Evolutionary conservation across 2,888 invertebrate genomes (phyloP).

Genomic region (Andrena praecox): DNA sequence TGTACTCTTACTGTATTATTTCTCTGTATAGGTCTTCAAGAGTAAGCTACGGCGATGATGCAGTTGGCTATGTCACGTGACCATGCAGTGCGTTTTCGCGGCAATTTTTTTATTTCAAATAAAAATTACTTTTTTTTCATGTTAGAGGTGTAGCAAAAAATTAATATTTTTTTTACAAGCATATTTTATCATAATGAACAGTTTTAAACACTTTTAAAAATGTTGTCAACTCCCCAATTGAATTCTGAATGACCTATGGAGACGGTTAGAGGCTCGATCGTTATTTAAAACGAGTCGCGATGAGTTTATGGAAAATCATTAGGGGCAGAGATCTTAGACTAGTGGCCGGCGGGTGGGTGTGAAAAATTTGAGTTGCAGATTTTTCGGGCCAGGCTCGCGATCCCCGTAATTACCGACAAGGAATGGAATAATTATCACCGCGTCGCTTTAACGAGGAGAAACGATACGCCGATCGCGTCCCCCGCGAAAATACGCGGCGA

Average conservation of each 20-base stretch:
- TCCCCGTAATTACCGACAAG: constrained; percentile 36
- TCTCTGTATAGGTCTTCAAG: too few relatives aligned
- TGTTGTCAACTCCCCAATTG: too few relatives aligned
- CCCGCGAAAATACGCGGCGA: background rate
- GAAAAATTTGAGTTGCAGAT: constrained; percentile 18
- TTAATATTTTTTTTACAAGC: too few relatives aligned
- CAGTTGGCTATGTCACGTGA: too few relatives aligned
- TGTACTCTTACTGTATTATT: too few relatives aligned
- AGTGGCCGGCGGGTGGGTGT: background rate
- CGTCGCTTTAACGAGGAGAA: constrained; percentile 36
- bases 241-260: constrained; percentile 15
- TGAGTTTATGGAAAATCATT: constrained; percentile 38
- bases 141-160: too few relatives aligned
- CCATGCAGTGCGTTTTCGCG: too few relatives aligned
- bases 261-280: constrained; percentile 5
- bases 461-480: background rate
- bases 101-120: too few relatives aligned
- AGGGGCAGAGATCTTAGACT: background rate
- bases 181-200: too few relatives aligned
- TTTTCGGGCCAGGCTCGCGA: constrained; percentile 6
- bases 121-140: too few relatives aligned
- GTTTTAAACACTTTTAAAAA: too few relatives aligned
- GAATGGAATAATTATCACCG: constrained; percentile 48
- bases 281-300: constrained; percentile 8
- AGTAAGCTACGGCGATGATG: too few relatives aligned